These are phyloP conservation scores for Polydrusus cervinus DNA, from an alignment of 2,888 invertebrate species.

Conservation along the genomic window DNA sequence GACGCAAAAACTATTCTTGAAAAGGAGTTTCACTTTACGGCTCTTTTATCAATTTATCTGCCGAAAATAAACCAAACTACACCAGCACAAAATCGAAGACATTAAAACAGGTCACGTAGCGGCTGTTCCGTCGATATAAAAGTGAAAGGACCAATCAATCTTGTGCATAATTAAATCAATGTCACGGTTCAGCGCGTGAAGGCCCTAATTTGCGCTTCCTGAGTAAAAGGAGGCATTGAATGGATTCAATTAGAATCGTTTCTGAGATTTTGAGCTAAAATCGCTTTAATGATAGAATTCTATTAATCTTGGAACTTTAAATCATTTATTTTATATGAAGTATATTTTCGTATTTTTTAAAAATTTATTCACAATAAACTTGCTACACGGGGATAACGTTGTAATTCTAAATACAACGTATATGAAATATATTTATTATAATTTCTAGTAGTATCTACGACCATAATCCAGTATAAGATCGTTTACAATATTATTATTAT, in stretches of 20 bases:
- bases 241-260: slow-evolving; percentile 11
- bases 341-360: no score
- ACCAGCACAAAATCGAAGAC: slow-evolving; percentile 19
- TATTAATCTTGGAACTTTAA: background rate
- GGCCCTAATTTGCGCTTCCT: background rate
- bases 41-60: no score
- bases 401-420: no score
- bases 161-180: slow-evolving; percentile 34
- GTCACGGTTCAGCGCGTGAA: slow-evolving; percentile 17
- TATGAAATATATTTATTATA: no score
- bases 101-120: slow-evolving; percentile 24
- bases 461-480: no score
- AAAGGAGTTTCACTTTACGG: no score
- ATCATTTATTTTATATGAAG: background rate
- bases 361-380: no score
- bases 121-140: slow-evolving; percentile 26
- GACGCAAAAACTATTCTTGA: no score
- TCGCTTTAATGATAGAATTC: background rate
- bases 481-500: no score
- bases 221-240: slow-evolving; percentile 13
- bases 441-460: no score
- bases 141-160: slow-evolving; percentile 36
- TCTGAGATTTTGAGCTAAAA: background rate
- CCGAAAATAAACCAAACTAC: background rate
- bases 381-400: no score